Percentiles rank a stretch among this genome's conserved stretches.
phyloP scores from a whole-genome alignment of 2,113 vertebrate species.

The Pituophis catenifer region DNA sequence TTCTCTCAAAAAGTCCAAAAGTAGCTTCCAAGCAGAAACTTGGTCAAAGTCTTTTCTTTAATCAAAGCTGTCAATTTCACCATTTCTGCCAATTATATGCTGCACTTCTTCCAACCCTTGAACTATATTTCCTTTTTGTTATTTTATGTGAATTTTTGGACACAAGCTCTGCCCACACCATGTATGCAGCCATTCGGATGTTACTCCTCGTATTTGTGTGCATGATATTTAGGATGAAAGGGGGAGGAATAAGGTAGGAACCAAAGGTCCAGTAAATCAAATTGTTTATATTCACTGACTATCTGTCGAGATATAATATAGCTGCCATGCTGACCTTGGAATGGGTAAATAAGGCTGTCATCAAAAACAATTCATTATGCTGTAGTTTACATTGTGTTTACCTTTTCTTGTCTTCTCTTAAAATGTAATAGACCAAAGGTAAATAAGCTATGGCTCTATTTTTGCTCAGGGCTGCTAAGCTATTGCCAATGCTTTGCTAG shows the following conservation, averaged over 20 bases:
- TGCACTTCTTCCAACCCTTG: neutral
- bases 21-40: neutral
- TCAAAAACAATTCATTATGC: neutral
- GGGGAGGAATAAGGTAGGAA: neutral
- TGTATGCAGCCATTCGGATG: neutral
- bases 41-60: neutral
- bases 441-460: neutral
- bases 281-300: neutral
- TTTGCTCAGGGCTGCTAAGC: neutral
- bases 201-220: neutral
- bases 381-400: neutral
- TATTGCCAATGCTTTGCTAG: neutral
- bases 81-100: neutral
- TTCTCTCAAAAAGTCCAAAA: neutral
- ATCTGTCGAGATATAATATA: neutral
- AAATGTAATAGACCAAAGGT: neutral
- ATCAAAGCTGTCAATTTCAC: neutral
- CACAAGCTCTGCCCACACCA: neutral
- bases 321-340: neutral
- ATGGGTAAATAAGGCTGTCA: neutral
- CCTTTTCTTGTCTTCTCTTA: neutral
- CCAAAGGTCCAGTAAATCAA: neutral
- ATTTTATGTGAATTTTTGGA: neutral
- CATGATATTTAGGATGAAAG: neutral
- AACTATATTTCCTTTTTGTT: neutral